These are phyloP conservation scores for Netelia inedita DNA, from an alignment of 2,888 invertebrate genomes.

Conservation along the genomic window DNA sequence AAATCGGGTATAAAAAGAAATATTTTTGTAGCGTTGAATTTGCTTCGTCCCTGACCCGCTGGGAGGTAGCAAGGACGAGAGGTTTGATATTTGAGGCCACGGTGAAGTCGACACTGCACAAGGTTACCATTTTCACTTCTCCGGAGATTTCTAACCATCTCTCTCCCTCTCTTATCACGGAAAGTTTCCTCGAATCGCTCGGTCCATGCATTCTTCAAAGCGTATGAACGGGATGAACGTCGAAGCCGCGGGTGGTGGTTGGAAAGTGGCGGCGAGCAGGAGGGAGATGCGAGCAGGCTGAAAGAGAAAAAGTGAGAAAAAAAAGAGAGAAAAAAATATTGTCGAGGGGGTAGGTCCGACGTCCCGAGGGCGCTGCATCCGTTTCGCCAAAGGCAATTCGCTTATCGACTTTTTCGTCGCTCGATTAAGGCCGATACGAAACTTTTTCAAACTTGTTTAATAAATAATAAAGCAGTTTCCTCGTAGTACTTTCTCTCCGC, in stretches of 20 bases:
- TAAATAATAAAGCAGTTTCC: slow-evolving; percentile 64
- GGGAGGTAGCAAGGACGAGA: neutral
- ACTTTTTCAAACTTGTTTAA: slow-evolving; percentile 58
- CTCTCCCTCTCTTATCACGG: slow-evolving; percentile 17
- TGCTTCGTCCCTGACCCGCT: neutral
- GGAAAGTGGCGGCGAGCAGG: neutral
- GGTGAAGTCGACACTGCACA: slow-evolving; percentile 17
- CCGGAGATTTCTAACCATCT: slow-evolving; percentile 17
- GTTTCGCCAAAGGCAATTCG: slow-evolving; percentile 34
- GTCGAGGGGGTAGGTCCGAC: neutral
- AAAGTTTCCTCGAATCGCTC: slow-evolving; percentile 47
- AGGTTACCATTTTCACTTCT: slow-evolving; percentile 39
- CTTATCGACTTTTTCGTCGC: slow-evolving; percentile 33
- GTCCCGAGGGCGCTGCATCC: slow-evolving; percentile 22
- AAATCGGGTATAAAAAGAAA: too few species aligned
- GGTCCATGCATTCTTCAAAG: slow-evolving; percentile 16
- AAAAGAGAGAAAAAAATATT: neutral
- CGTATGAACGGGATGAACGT: slow-evolving; percentile 13
- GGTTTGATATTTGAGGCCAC: slow-evolving; percentile 11
- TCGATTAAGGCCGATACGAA: slow-evolving; percentile 22
- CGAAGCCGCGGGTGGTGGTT: neutral
- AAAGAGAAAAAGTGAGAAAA: neutral
- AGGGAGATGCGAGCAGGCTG: neutral
- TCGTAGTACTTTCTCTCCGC: neutral
- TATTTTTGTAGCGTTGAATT: neutral